Percentiles rank a stretch among this genome's conserved stretches.
phyloP scores from a whole-genome alignment of 1,140 invertebrate genomes.

The Drosophila pseudoobscura region DNA sequence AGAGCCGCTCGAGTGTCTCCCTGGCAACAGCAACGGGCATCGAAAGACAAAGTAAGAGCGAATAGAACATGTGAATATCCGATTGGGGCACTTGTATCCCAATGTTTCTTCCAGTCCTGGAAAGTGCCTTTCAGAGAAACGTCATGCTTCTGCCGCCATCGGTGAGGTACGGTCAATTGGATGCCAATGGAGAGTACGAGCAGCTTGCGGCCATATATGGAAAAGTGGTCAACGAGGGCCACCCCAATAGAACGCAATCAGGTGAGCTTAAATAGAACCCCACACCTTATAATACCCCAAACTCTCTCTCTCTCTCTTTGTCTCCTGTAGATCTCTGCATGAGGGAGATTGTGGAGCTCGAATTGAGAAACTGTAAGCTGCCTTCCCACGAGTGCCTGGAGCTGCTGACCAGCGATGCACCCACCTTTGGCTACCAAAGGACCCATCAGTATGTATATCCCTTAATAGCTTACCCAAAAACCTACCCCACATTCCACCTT shows the following conservation, averaged over 20 bases:
- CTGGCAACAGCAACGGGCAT: slow-evolving; percentile 4
- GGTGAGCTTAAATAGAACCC: slow-evolving; percentile 26
- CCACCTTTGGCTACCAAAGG: slow-evolving; percentile 69
- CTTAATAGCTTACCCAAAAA: too few relatives aligned
- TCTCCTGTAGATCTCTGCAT: slow-evolving; percentile 49
- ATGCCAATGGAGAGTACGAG: slow-evolving; percentile 70
- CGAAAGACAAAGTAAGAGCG: slow-evolving; percentile 40
- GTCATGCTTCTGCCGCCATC: slow-evolving; percentile 49
- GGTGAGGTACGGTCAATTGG: slow-evolving; percentile 46
- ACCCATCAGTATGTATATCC: slow-evolving; percentile 71
- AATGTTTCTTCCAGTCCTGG: slow-evolving; percentile 47
- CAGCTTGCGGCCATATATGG: slow-evolving; percentile 53
- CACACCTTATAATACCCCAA: background rate
- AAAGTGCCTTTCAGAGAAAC: slow-evolving; percentile 59
- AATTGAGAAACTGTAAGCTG: slow-evolving; percentile 34
- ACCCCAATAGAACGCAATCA: slow-evolving; percentile 59
- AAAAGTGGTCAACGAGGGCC: slow-evolving; percentile 45
- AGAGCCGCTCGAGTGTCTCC: slow-evolving; percentile 1
- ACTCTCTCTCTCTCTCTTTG: too few relatives aligned
- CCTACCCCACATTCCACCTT: background rate
- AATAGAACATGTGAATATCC: too few relatives aligned
- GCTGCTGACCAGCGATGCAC: slow-evolving; percentile 51
- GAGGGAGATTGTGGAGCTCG: slow-evolving; percentile 47
- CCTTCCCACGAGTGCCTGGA: slow-evolving; percentile 42
- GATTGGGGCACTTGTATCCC: background rate